Base-by-base conservation (phyloP, 37 sponge, comb jelly and placozoan species). In the Crambe crambe region DNA sequence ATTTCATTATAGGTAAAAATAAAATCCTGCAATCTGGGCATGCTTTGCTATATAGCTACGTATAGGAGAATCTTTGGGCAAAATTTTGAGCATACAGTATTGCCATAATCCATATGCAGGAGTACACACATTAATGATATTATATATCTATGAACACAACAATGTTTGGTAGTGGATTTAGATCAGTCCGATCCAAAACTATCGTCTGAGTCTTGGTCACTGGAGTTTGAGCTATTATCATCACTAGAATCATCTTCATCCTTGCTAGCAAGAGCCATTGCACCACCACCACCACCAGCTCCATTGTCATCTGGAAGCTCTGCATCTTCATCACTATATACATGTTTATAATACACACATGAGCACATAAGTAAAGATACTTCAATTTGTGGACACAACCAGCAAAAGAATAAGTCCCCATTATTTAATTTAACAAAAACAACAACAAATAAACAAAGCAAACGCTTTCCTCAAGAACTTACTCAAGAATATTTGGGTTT, bases 401-500 rank as follows among this genome's bases (percentile, higher is more conserved):
- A 20, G 17, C 56, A 54, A 10, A 20, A 18, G 56, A 20, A 10
- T 20, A 10, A 54, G 18, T 20, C 10, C 56, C 10, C 10, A 54
- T 10, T 20, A 54, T 54, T 54, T 10, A 61, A 39, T n/a, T n/a
- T n/a, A n/a, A n/a, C n/a, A n/a, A n/a, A n/a, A n/a, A n/a, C n/a
- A n/a, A n/a, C n/a, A n/a, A n/a, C n/a, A n/a, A n/a, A n/a, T n/a
- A n/a, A n/a, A n/a, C n/a, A n/a, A n/a, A n/a, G n/a, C n/a, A n/a
- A n/a, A n/a, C n/a, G n/a, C n/a, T n/a, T n/a, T n/a, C n/a, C n/a
- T n/a, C n/a, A n/a, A n/a, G n/a, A n/a, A n/a, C 93, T 76, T 73
- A 89, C 88, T 96, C 93, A 20, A 96, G 21, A 0, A 85, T 56
- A 37, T 89, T 90, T 39, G 96, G 96, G 56, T 96, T 74, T 26